Percentiles rank a stretch among this genome's conserved stretches.
These are phyloP conservation scores for Lasioglossum calceatum DNA, from an alignment of 2,888 invertebrate species.

Conservation along the genomic window DNA sequence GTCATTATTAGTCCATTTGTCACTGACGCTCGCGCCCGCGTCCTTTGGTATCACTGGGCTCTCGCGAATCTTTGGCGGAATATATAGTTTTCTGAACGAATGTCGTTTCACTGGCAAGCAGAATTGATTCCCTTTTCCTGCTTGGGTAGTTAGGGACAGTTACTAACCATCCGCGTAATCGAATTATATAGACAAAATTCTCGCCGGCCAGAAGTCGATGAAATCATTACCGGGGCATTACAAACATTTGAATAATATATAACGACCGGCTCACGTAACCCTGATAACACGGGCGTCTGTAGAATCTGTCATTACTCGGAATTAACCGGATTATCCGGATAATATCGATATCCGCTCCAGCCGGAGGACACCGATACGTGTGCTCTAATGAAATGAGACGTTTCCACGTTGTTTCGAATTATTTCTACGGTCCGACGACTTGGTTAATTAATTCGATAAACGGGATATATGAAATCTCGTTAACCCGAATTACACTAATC, in stretches of 20 bases:
- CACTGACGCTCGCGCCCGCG: constrained; percentile 7
- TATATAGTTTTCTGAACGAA: background rate
- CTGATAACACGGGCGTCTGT: constrained; percentile 51
- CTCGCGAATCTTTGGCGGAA: background rate
- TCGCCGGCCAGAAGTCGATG: constrained; percentile 16
- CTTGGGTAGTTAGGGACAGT: background rate
- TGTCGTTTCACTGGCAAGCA: background rate
- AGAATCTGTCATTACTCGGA: constrained; percentile 63
- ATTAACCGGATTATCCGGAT: constrained; percentile 64
- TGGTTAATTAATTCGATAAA: constrained; percentile 21
- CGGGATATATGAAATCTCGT: background rate
- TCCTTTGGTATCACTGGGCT: background rate
- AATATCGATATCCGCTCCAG: constrained; percentile 48
- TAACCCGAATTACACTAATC: background rate
- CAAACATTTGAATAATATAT: constrained; percentile 53
- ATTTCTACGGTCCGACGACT: constrained; percentile 6
- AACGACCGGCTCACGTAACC: constrained; percentile 32
- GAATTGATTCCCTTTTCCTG: background rate
- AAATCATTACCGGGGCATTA: constrained; percentile 15
- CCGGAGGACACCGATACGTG: constrained; percentile 50
- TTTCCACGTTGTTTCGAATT: constrained; percentile 12
- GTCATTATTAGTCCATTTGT: constrained; percentile 18
- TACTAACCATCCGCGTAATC: background rate
- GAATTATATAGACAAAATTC: background rate
- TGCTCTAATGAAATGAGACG: constrained; percentile 41